Conservation (phyloP, 2,113 vertebrate species). For the Pelvicachromis taeniatus region DNA sequence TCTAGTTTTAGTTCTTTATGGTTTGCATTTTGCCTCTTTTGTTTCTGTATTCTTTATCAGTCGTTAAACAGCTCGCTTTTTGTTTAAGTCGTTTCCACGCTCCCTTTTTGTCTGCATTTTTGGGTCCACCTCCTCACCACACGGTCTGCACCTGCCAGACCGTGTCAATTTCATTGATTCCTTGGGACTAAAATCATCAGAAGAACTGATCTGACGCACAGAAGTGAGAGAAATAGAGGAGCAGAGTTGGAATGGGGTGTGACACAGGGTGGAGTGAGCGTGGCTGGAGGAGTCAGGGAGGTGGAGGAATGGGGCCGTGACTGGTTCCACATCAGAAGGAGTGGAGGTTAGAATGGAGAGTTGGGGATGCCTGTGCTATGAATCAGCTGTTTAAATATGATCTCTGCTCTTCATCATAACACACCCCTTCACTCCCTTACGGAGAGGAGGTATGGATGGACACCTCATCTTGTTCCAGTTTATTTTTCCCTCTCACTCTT, state of each 20-base stretch:
- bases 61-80: too few relatives aligned
- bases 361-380: conserved; percentile 55
- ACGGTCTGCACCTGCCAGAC: too few relatives aligned
- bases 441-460: neutral
- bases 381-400: conserved; percentile 70
- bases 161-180: neutral
- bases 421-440: conserved; percentile 40
- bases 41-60: too few relatives aligned
- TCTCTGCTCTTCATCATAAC: conserved; percentile 33
- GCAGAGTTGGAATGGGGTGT: neutral
- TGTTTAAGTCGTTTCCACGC: too few relatives aligned
- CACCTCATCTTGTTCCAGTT: neutral
- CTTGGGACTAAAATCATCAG: neutral
- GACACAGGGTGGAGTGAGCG: neutral
- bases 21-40: too few relatives aligned
- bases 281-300: conserved; percentile 9
- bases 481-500: neutral
- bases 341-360: conserved; percentile 23
- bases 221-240: neutral
- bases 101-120: too few relatives aligned
- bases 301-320: conserved; percentile 21
- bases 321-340: conserved; percentile 25
- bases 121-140: too few relatives aligned
- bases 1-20: too few relatives aligned
- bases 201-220: neutral